A percentile compares a stretch with the other conserved stretches of the same genome.
Evolutionary conservation across 2,113 vertebrate genomes (phyloP).

Genomic region (Phoenicopterus ruber): DNA sequence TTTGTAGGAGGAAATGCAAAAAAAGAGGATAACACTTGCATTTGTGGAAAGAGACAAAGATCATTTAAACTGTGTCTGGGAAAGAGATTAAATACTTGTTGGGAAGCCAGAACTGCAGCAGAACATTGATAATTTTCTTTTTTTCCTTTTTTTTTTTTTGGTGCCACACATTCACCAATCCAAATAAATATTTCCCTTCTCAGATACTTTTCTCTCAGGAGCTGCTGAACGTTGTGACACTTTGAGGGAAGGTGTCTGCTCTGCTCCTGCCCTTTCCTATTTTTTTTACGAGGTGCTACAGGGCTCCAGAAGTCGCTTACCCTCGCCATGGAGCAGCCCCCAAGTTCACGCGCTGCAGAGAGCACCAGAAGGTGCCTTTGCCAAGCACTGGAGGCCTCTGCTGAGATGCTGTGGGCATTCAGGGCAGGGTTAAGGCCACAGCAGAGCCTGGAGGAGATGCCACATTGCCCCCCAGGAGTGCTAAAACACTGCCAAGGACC

Average conservation of each 20-base stretch:
- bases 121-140: not conserved
- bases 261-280: not conserved
- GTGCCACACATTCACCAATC: not conserved
- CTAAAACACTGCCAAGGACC: not conserved
- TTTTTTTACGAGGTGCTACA: not conserved
- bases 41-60: constrained; percentile 16
- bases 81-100: not conserved
- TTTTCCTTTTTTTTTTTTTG: not conserved
- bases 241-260: not conserved
- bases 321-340: not conserved
- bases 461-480: not conserved
- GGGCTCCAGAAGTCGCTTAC: not conserved
- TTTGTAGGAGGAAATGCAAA: not conserved
- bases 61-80: not conserved
- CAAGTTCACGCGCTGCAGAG: not conserved
- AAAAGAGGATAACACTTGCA: not conserved
- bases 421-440: not conserved
- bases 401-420: not conserved
- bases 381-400: not conserved
- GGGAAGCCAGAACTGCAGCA: not conserved
- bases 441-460: not conserved
- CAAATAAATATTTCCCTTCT: not conserved
- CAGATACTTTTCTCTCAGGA: not conserved
- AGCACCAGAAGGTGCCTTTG: not conserved
- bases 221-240: not conserved